These are phyloP conservation scores for Capromys pilorides DNA, from an alignment of 2,797 vertebrate genomes.

Conservation along the genomic window DNA sequence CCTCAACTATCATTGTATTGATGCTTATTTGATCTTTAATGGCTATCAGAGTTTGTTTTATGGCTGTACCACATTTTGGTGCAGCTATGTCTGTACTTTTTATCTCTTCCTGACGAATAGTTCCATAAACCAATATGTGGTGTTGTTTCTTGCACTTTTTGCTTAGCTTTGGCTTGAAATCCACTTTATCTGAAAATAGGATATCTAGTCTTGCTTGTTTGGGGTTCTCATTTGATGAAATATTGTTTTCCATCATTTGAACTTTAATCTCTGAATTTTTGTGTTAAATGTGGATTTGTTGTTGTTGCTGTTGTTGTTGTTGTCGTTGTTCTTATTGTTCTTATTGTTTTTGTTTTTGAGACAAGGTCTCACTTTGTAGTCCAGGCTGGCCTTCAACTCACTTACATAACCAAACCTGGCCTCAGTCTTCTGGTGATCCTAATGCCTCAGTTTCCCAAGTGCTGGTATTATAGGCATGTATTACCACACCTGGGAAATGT, in stretches of 20 bases:
- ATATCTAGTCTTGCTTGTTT: not conserved
- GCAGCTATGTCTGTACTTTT: not conserved
- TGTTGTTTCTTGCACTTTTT: not conserved
- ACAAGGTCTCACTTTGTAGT: not conserved
- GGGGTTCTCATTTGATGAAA: not conserved
- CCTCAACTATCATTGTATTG: not conserved
- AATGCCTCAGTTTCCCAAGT: not conserved
- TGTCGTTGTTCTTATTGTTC: too few relatives aligned
- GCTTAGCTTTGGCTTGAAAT: not conserved
- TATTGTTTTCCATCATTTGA: not conserved
- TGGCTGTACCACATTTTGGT: not conserved
- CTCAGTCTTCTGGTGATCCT: not conserved
- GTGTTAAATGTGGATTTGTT: not conserved
- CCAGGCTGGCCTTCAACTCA: not conserved
- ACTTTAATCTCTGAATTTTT: not conserved
- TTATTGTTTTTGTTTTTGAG: too few relatives aligned
- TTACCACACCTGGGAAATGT: not conserved
- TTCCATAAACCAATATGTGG: not conserved
- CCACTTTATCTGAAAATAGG: not conserved
- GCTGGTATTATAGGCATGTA: not conserved
- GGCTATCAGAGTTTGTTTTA: not conserved
- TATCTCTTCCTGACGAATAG: not conserved
- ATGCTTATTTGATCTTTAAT: not conserved
- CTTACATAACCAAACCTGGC: not conserved
- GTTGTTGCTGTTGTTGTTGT: too few relatives aligned